phyloP scores from a whole-genome alignment of 2,113 vertebrate genomes.

The Paracyprichromis sp. region DNA sequence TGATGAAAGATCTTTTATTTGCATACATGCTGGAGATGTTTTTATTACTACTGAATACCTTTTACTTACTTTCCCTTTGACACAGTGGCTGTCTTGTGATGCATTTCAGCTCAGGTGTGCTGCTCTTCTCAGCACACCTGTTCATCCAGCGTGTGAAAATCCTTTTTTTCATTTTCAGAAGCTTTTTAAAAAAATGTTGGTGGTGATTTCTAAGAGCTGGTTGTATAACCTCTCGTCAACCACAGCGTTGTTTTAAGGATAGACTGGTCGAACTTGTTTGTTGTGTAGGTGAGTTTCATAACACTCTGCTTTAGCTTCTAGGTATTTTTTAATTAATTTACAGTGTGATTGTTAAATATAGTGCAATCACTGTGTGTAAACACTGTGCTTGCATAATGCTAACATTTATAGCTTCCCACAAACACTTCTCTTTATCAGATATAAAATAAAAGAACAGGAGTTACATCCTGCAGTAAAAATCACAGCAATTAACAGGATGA shows the following conservation, averaged over 20 bases:
- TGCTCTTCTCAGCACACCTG: neutral
- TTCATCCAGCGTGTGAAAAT: neutral
- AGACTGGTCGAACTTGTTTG: neutral
- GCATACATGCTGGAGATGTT: neutral
- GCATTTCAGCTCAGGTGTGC: neutral
- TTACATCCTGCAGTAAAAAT: neutral
- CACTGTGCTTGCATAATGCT: neutral
- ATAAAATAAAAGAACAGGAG: neutral
- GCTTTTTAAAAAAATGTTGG: neutral
- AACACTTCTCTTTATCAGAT: neutral
- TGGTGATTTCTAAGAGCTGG: neutral
- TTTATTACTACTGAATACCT: neutral
- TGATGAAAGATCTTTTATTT: neutral
- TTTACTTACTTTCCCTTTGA: neutral
- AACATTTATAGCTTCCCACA: neutral
- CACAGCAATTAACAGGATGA: neutral
- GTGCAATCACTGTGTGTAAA: neutral
- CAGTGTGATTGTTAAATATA: neutral
- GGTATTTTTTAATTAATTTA: neutral
- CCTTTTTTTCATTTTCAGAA: neutral
- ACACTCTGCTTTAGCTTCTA: neutral
- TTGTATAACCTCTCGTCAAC: neutral
- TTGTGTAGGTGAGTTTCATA: neutral
- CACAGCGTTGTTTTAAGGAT: fast-evolving
- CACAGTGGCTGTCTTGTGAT: neutral